phyloP scores from a whole-genome alignment of 1,140 invertebrate species.

The Bacillus rossius region DNA sequence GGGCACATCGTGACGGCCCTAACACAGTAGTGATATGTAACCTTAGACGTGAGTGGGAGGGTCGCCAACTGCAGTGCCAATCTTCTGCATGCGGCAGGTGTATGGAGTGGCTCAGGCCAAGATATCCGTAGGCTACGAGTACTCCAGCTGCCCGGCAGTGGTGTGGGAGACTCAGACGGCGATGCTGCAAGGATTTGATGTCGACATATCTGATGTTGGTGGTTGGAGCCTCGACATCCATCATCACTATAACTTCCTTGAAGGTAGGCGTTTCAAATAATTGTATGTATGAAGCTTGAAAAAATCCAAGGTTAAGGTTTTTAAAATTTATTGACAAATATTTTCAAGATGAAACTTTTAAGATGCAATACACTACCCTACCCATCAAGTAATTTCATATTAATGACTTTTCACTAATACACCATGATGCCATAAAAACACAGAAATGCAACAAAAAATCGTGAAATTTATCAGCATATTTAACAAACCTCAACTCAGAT shows the following conservation, averaged over 20 bases:
- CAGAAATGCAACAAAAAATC: too few relatives aligned
- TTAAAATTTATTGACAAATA: neutral
- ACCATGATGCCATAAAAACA: neutral
- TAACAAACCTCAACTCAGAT: too few relatives aligned
- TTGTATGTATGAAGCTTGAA: neutral
- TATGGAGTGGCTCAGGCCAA: slow-evolving; percentile 83
- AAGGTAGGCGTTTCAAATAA: slow-evolving; percentile 59
- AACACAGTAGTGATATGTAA: too few relatives aligned
- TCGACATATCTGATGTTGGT: slow-evolving; percentile 94
- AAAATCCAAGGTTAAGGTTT: neutral
- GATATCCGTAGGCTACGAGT: slow-evolving; percentile 92
- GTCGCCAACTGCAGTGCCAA: too few relatives aligned
- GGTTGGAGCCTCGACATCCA: slow-evolving; percentile 97
- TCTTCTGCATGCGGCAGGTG: slow-evolving; percentile 43
- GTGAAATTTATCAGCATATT: too few relatives aligned
- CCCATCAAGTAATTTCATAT: neutral
- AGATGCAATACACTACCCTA: neutral
- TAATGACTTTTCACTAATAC: neutral
- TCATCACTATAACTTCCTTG: slow-evolving; percentile 97
- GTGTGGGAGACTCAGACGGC: slow-evolving; percentile 94
- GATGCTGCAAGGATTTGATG: slow-evolving; percentile 92
- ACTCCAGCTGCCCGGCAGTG: slow-evolving; percentile 74
- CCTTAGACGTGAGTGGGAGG: too few relatives aligned
- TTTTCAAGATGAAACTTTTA: neutral
- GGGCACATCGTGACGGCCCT: too few relatives aligned